Evolutionary conservation across 2,888 invertebrate species (phyloP), one percentile per base, ranked within the genome.

Genomic region (Blomia tropicalis): DNA sequence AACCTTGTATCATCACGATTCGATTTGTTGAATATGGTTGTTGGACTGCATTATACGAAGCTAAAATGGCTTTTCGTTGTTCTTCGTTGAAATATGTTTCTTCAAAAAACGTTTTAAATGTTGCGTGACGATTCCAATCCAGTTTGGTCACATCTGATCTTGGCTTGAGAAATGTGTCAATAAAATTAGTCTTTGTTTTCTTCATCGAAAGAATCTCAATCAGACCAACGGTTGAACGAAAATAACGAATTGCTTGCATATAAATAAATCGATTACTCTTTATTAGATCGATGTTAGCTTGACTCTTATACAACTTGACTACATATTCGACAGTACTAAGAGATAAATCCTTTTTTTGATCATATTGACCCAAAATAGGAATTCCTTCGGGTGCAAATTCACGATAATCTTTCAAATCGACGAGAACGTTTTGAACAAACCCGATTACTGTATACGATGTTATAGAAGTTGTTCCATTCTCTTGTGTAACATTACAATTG

Each of bases 1-100:
- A 89, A 0, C 90, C 90, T 71, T 88, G 84, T 60, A 90, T 80
- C 69, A 89, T 77, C 68, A 83, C 82, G 67, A 90, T 78, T 68
- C 81, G 81, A 0, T 84, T 80, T 17, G 77, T 69, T 27, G 78
- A 73, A 4, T 53, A 58, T 1, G 70, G 68, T 32, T 68, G 66
- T 1, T 59, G 30, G 0, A 70, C 64, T 30, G 79, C 73, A 43
- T 74, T 70, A 25, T 78, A 75, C 0, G 79, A 77, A 64, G 76
- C 76, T 1, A 74, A 66, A 17, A 87, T 81, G 4, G 83, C 82
- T 59, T 77, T 72, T 64, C 76, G 72, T 73, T 88, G 88, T 66
- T 78, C 79, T 0, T 71, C 65, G 70, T 84, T 85, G 27, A 84
- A 73, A 2, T 68, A 17, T 14, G 14, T 14, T n/a, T 14, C 14